phyloP scores from a whole-genome alignment of 2,888 invertebrate species.

The Eurois occulta region DNA sequence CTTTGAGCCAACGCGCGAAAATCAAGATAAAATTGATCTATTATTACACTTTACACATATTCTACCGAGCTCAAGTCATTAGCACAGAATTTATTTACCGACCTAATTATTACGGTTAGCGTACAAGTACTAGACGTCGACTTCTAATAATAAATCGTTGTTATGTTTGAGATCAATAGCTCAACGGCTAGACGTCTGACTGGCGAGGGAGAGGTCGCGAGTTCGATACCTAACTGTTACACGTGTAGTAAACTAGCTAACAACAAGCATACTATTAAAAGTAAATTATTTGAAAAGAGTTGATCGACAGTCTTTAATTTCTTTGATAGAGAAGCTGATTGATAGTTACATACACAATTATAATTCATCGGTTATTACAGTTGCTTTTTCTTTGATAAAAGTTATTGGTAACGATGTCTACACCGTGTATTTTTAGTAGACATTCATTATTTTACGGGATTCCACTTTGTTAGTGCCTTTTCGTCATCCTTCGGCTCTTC shows the following conservation, averaged over 20 bases:
- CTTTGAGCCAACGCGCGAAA: not conserved
- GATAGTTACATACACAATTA: not conserved
- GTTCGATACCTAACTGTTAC: slow-evolving; percentile 4
- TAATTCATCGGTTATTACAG: not conserved
- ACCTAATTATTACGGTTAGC: slow-evolving; percentile 47
- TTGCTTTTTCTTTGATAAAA: not conserved
- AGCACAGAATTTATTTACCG: slow-evolving; percentile 44
- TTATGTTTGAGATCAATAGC: slow-evolving; percentile 45
- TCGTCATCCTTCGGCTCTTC: not conserved
- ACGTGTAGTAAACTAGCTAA: not conserved
- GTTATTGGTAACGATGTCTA: not conserved
- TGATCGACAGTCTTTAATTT: not conserved
- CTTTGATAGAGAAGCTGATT: not conserved
- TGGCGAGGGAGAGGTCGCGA: slow-evolving; percentile 14
- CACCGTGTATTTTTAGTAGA: not conserved
- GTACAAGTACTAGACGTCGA: slow-evolving; percentile 26
- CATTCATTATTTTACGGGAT: not conserved
- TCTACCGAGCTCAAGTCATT: slow-evolving; percentile 42
- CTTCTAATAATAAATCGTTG: slow-evolving; percentile 48
- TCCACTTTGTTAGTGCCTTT: not conserved
- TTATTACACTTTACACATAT: slow-evolving; percentile 27
- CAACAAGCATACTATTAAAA: not conserved
- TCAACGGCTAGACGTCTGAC: slow-evolving; percentile 31
- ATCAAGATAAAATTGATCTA: slow-evolving; percentile 1
- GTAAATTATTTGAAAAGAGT: not conserved